Evolutionary conservation across 1,140 invertebrate species (phyloP).

Genomic region (Portunus trituberculatus): DNA sequence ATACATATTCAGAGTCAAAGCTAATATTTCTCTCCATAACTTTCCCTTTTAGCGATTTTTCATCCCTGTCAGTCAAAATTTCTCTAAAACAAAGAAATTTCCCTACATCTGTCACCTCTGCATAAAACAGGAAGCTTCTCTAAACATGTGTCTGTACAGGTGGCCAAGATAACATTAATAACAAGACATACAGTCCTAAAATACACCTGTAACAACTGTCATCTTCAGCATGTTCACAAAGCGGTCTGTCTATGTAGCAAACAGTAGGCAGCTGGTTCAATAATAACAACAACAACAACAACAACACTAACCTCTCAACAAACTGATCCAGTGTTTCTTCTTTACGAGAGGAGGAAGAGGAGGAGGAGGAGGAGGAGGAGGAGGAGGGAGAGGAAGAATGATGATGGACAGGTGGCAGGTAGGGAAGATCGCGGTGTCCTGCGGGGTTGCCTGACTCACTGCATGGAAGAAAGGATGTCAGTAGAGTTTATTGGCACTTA

Average conservation of each 20-base stretch:
- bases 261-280: not conserved
- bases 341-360: not conserved
- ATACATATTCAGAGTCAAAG: no score
- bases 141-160: no score
- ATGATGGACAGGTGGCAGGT: not conserved
- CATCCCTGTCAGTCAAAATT: no score
- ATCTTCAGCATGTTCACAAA: no score
- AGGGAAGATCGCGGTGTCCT: conserved; percentile 17
- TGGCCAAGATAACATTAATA: no score
- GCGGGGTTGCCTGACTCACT: not conserved
- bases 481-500: no score
- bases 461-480: not conserved
- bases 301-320: not conserved
- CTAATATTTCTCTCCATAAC: no score
- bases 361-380: not conserved
- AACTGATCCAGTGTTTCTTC: not conserved
- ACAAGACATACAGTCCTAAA: not conserved
- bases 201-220: not conserved
- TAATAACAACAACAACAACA: not conserved
- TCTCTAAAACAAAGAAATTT: no score
- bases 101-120: no score
- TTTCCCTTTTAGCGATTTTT: no score
- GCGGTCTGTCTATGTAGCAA: not conserved
- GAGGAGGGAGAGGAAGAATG: not conserved
- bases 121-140: no score